These are phyloP conservation scores for Papilio polyxenes DNA, from an alignment of 1,140 invertebrate genomes.

Conservation along the genomic window DNA sequence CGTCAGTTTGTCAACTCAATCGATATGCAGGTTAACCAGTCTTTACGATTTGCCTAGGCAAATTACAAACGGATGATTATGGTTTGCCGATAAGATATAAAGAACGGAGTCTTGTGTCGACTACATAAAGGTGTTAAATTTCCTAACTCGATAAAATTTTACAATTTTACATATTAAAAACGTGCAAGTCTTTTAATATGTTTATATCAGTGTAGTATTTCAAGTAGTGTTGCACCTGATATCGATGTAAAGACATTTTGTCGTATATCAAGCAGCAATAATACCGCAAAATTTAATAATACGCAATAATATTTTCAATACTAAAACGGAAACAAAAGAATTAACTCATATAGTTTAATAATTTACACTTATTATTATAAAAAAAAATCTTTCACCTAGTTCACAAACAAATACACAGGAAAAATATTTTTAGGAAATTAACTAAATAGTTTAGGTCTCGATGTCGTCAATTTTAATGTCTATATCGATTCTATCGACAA, in stretches of 20 bases:
- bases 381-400: too few relatives aligned
- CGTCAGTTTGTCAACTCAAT: too few relatives aligned
- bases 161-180: not conserved
- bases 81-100: too few relatives aligned
- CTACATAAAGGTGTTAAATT: not conserved
- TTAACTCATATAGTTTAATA: too few relatives aligned
- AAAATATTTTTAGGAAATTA: too few relatives aligned
- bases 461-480: too few relatives aligned
- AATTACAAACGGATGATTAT: too few relatives aligned
- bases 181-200: not conserved
- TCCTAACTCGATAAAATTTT: not conserved
- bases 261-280: not conserved
- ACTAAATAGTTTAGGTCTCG: too few relatives aligned
- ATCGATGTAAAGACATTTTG: not conserved
- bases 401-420: too few relatives aligned
- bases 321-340: not conserved
- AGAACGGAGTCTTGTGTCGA: not conserved
- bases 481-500: not conserved
- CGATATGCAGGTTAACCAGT: too few relatives aligned
- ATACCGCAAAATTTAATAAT: not conserved
- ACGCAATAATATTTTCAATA: not conserved
- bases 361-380: too few relatives aligned
- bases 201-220: not conserved
- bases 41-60: too few relatives aligned
- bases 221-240: not conserved